Base-by-base conservation (phyloP, 2,113 vertebrate genomes). In the Hucho hucho region DNA sequence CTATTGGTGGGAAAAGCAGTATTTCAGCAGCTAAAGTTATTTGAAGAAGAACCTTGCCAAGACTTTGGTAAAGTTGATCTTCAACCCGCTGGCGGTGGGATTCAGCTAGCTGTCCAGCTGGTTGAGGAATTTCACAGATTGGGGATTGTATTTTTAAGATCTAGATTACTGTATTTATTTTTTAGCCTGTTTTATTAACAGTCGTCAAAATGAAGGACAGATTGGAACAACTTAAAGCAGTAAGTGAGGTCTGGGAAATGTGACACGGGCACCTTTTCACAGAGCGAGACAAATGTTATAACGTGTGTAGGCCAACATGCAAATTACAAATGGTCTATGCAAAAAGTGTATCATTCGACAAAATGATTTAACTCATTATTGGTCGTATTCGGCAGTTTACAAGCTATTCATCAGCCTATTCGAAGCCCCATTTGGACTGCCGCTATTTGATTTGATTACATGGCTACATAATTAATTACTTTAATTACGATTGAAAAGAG, bases 151-250 rank as follows among this genome's bases (percentile, higher is more conserved):
- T 32, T 78, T 73, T 72, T 37, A 3, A 46, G 11, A 3, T 0
- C 22, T 75, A 81, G 72, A 29, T 61, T 66, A 32, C 73, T 71
- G 37, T 56, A 20, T 16, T 25, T 59, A 6, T 80, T 22, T 73
- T 46, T 53, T 14, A 49, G 71, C 66, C 71, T 65, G 64, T 83
- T 47, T 64, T 28, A 63, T n/a, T 37, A 24, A 68, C 24, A 29
- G 11, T 53, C 18, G 70, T 6, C 87, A 92, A 86, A 76, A 98
- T 98, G 97, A 98, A 97, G 94, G 97, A 98, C 90, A 94, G 97
- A 89, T 91, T 98, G 94, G 96, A 98, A 86, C 97, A 98, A 86
- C 95, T 97, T 58, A 96, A 94, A 88, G 95, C 96, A 91, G 97
- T 98, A 89, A 95, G 96, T 91, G 63, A 56, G 18, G 67, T 70